A percentile compares a stretch with the other conserved stretches of the same genome.
Evolutionary conservation across 2,113 vertebrate genomes (phyloP).

Genomic region (Istiophorus platypterus): DNA sequence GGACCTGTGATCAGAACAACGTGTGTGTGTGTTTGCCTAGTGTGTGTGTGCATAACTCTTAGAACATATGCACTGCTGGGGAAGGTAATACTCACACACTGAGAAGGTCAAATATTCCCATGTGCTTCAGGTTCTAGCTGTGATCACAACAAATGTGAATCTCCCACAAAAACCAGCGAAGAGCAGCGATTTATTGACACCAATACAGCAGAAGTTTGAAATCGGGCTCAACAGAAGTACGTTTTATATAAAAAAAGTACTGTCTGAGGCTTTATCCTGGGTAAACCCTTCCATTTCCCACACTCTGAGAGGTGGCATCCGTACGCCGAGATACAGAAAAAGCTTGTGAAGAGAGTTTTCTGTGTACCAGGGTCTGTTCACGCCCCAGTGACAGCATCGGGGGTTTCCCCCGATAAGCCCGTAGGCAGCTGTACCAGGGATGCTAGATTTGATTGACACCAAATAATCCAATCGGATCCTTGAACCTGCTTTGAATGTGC

Average conservation of each 20-base stretch:
- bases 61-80: slow-evolving; percentile 35
- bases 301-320: too few relatives aligned
- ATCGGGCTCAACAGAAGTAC: too few relatives aligned
- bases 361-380: not conserved
- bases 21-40: slow-evolving; percentile 38
- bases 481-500: not conserved
- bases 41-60: slow-evolving; percentile 15
- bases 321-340: not conserved
- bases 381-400: not conserved
- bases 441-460: not conserved
- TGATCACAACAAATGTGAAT: slow-evolving; percentile 22
- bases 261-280: too few relatives aligned
- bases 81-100: slow-evolving; percentile 40
- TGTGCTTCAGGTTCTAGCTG: slow-evolving; percentile 66
- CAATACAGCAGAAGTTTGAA: too few relatives aligned
- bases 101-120: slow-evolving; percentile 59
- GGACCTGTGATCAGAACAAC: slow-evolving; percentile 57
- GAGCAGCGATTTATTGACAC: not conserved
- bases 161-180: not conserved
- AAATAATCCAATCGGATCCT: not conserved
- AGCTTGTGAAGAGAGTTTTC: not conserved
- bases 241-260: too few relatives aligned
- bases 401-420: not conserved
- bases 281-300: not conserved
- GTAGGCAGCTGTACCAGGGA: not conserved